Evolutionary conservation across 2,888 invertebrate species (phyloP), one percentile per base, ranked within the genome.

Genomic region (Caenorhabditis macrosperma): DNA sequence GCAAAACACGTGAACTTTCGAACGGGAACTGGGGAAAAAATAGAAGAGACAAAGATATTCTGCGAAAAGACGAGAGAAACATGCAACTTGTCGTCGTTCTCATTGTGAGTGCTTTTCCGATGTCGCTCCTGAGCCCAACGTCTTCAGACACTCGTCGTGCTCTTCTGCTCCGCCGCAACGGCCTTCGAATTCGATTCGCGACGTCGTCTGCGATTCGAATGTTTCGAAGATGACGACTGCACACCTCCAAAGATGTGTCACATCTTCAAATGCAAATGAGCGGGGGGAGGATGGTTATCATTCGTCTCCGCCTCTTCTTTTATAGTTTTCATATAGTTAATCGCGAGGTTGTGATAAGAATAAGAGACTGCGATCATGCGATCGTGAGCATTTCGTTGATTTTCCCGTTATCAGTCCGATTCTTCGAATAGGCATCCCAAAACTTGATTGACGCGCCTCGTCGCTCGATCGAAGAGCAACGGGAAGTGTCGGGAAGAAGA

Each of bases 391-490:
- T 55, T 55, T 55, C 55, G 55, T 55, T 35, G 55, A 55, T 26
- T n/a, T n/a, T 26, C 17, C 12, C 26, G 26, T 50, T 50, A 30
- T 54, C 54, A 54, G 30, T 20, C 20, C 4, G 20, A 20, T 46
- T 46, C 46, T 20, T 46, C 52, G 38, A 57, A 35, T 38, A 57
- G n/a, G 35, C 33, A 28, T 20, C 15, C 17, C n/a, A 57, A n/a
- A n/a, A 57, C 38, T 57, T 57, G 57, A 57, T 55, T 55, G 55
- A 20, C 55, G 55, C 55, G 33, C 30, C 54, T 15, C 30, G 15
- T 15, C 6, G 17, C 33, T 2, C 35, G 55, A 55, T 35, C 55
- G 33, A 55, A 55, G 20, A 55, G 33, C 55, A 55, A 10, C 38
- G 38, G 15, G 15, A 12, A 38, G 15, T 5, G 12, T n/a, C n/a